Evolutionary conservation across 1,140 invertebrate species (phyloP), one percentile per base, ranked within the genome.

Genomic region (Rhysida immarginata): DNA sequence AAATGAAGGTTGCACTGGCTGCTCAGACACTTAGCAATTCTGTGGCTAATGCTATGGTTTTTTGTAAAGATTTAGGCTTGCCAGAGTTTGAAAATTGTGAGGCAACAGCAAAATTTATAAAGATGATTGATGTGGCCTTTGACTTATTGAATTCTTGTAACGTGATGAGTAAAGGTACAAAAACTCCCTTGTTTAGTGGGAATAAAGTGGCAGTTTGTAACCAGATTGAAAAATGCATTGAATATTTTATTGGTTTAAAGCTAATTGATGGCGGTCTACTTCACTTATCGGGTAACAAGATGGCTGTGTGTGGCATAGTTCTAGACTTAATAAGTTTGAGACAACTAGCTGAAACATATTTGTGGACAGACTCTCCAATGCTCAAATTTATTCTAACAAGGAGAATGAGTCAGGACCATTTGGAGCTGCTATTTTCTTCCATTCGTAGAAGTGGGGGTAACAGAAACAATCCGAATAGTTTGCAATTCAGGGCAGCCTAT

Each of bases 1-100:
- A 60, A 57, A 68, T 67, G 65, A 66, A 69, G 43, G 65, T 66
- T 11, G 54, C 57, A 2, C 57, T 67, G 44, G 44, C 44, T 46
- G 44, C 18, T 20, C 44, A 46, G 20, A 16, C 21, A 18, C 21
- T 46, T 46, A 46, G 44, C 20, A 23, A 46, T 46, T 46, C 44
- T 16, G 44, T 46, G 44, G 44, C 44, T 46, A 23, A 46, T 46
- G 44, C 44, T 13, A 46, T 46, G 21, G 18, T 18, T 5, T 18
- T 46, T 16, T 46, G 18, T 46, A 46, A 20, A 20, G 21, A 46
- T 46, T 8, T 18, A 46, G 44, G 21, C 8, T 46, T 18, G 8
- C 16, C 16, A 5, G 44, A 23, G 44, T 46, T 46, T 46, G 44
- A 11, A 5, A 23, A 46, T 23, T 46, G 16, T 18, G 21, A 46